These are phyloP conservation scores for Xylota sylvarum DNA, from an alignment of 2,888 invertebrate species.

Conservation along the genomic window DNA sequence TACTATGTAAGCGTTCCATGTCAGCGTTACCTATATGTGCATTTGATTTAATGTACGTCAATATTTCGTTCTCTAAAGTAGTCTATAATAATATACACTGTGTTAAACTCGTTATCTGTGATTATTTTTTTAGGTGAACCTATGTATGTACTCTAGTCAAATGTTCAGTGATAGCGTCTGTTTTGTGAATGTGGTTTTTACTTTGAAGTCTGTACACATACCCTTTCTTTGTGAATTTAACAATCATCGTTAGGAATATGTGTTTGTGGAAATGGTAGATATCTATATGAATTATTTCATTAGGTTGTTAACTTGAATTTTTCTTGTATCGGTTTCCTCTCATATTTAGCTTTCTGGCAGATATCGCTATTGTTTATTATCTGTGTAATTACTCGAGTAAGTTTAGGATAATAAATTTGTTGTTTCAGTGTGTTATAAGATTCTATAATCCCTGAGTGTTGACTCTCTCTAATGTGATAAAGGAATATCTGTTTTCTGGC, in stretches of 20 bases:
- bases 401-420: constrained; percentile 35
- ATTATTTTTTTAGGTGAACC: constrained; percentile 33
- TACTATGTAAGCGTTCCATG: constrained; percentile 25
- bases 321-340: constrained; percentile 21
- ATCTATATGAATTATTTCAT: constrained; percentile 37
- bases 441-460: constrained; percentile 42
- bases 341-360: constrained; percentile 31
- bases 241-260: constrained; percentile 36
- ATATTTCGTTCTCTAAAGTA: constrained; percentile 35
- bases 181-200: constrained; percentile 32
- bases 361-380: constrained; percentile 31
- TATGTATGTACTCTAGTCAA: constrained; percentile 42
- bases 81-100: constrained; percentile 22
- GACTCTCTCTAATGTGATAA: constrained; percentile 34
- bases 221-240: constrained; percentile 28
- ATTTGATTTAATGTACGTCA: constrained; percentile 26
- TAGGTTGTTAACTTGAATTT: constrained; percentile 28
- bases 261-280: constrained; percentile 43
- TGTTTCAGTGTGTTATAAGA: constrained; percentile 28
- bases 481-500: constrained; percentile 42
- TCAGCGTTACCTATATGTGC: constrained; percentile 35
- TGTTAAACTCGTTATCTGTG: constrained; percentile 38
- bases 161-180: constrained; percentile 45
- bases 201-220: no score
- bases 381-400: constrained; percentile 35